phyloP scores from a whole-genome alignment of 2,888 invertebrate species.

The Drosophila basisetae region DNA sequence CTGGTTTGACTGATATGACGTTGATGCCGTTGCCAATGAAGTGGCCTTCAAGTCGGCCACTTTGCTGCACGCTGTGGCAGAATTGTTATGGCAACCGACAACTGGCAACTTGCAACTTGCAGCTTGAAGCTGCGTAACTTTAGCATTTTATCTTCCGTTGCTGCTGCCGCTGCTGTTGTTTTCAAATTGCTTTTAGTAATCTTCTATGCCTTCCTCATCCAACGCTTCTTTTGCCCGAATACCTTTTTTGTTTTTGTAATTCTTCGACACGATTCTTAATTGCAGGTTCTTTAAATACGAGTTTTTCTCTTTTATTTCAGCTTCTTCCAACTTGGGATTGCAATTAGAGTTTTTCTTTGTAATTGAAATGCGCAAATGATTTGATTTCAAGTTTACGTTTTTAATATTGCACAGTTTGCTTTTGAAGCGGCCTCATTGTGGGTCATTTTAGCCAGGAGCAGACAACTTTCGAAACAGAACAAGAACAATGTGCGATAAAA shows the following conservation, averaged over 20 bases:
- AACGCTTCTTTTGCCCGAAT: conserved; percentile 1
- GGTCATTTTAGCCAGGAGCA: conserved; percentile 33
- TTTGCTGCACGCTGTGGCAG: conserved; percentile 58
- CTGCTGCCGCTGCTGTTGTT: conserved; percentile 53
- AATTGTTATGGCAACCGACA: conserved; percentile 67
- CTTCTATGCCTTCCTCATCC: conserved; percentile 37
- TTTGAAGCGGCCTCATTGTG: conserved; percentile 56
- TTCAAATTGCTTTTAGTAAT: conserved; percentile 75
- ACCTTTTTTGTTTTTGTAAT: conserved; percentile 10
- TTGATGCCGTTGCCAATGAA: conserved; percentile 52
- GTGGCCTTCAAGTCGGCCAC: conserved; percentile 45
- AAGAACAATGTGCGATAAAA: conserved; percentile 50
- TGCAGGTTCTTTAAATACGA: conserved; percentile 41
- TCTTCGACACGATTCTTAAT: conserved; percentile 41
- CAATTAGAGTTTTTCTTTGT: conserved; percentile 57
- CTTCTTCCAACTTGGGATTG: conserved; percentile 9
- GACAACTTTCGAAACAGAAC: conserved; percentile 9
- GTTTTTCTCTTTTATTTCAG: not conserved
- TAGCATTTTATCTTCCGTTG: conserved; percentile 54
- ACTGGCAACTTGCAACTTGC: conserved; percentile 4
- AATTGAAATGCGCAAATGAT: conserved; percentile 57
- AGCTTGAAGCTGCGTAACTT: conserved; percentile 36
- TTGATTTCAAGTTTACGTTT: conserved; percentile 52
- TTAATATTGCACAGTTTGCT: conserved; percentile 31
- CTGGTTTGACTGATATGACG: conserved; percentile 40